A percentile compares a stretch with the other conserved stretches of the same genome.
These are phyloP conservation scores for Listronotus oregonensis DNA, from an alignment of 1,140 invertebrate genomes.

Conservation along the genomic window DNA sequence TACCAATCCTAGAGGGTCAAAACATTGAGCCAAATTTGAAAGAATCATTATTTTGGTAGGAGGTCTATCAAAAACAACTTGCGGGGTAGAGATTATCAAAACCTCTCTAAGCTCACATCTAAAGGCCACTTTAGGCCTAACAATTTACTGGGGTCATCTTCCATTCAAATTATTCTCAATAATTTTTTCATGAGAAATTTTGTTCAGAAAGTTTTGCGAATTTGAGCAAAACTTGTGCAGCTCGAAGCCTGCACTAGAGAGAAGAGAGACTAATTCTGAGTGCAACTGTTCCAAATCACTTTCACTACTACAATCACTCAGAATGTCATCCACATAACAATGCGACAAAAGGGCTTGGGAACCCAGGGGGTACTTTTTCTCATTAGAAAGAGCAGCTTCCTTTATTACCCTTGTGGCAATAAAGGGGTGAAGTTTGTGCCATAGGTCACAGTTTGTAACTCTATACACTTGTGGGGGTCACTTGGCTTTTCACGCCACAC, in stretches of 20 bases:
- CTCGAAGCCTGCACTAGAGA: slow-evolving; percentile 8
- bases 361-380: slow-evolving; percentile 30
- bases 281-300: slow-evolving; percentile 4
- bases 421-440: slow-evolving; percentile 4
- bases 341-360: slow-evolving; percentile 34
- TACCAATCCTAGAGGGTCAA: too few species aligned
- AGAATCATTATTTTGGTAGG: too few species aligned
- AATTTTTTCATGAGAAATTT: too few species aligned
- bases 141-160: too few species aligned
- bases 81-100: too few species aligned
- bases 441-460: too few species aligned
- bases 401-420: slow-evolving; percentile 19
- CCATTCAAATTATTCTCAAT: too few species aligned
- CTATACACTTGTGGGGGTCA: slow-evolving; percentile 15
- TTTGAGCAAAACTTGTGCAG: slow-evolving; percentile 31
- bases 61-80: too few species aligned
- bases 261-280: slow-evolving; percentile 9
- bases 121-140: too few species aligned
- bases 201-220: slow-evolving; percentile 4
- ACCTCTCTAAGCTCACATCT: too few species aligned
- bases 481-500: slow-evolving; percentile 18
- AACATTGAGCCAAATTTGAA: too few species aligned
- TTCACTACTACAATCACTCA: slow-evolving; percentile 10
- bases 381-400: slow-evolving; percentile 34
- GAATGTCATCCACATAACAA: slow-evolving; percentile 39